A percentile compares a stretch with the other conserved stretches of the same genome.
Conservation (phyloP, 2,113 vertebrate species). For the Phyllopteryx taeniolatus region DNA sequence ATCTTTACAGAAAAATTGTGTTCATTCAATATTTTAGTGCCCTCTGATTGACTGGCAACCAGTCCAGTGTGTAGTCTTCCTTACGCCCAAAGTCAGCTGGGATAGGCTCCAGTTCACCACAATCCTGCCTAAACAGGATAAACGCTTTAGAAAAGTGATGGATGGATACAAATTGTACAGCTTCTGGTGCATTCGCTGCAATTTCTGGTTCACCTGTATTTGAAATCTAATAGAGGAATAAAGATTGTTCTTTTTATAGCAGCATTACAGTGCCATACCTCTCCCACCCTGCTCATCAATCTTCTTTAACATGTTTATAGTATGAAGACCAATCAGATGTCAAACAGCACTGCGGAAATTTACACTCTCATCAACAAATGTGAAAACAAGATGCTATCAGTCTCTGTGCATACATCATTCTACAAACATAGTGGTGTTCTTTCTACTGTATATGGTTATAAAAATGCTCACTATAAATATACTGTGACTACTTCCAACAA, state of each 20-base stretch:
- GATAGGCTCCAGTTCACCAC: too few relatives aligned
- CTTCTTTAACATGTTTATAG: neutral
- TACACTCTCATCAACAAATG: slow-evolving; percentile 8
- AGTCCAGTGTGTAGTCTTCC: too few relatives aligned
- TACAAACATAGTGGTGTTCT: neutral
- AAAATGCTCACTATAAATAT: slow-evolving; percentile 2
- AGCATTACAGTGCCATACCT: neutral
- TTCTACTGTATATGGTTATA: neutral
- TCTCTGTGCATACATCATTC: neutral
- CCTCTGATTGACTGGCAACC: too few relatives aligned
- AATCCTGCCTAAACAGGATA: too few relatives aligned
- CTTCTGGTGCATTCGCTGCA: too few relatives aligned
- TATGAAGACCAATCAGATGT: slow-evolving; percentile 3
- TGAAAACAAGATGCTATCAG: neutral
- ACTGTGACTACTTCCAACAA: neutral
- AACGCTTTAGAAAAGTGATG: too few relatives aligned
- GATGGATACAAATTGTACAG: too few relatives aligned
- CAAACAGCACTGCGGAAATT: neutral
- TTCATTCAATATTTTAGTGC: too few relatives aligned
- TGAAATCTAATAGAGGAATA: too few relatives aligned
- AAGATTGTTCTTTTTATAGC: neutral
- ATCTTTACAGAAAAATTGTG: too few relatives aligned
- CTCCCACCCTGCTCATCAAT: slow-evolving; percentile 6
- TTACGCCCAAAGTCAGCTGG: too few relatives aligned
- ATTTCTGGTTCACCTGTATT: too few relatives aligned